Evolutionary conservation across 2,888 invertebrate genomes (phyloP).

Genomic region (Brenthis daphne): DNA sequence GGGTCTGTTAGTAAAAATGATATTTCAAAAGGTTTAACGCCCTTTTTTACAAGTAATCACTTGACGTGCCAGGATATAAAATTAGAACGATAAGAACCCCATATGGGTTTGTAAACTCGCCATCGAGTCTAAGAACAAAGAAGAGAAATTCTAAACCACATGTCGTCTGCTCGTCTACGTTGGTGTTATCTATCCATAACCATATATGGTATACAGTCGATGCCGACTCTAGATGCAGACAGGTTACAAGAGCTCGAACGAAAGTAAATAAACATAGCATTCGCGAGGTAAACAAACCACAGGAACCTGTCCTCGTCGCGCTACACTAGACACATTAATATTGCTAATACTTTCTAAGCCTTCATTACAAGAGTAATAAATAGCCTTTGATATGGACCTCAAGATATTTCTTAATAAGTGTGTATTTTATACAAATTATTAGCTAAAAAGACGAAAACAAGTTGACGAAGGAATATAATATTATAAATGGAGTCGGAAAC

Average conservation of each 20-base stretch:
- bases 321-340: conserved; percentile 46
- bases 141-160: conserved; percentile 17
- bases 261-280: conserved; percentile 77
- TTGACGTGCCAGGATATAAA: no score
- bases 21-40: no score
- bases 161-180: conserved; percentile 28
- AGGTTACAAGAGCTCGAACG: conserved; percentile 56
- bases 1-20: no score
- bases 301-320: conserved; percentile 52
- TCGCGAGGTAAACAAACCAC: conserved; percentile 74
- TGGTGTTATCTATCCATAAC: conserved; percentile 13
- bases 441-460: no score
- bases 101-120: background rate
- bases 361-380: conserved; percentile 10
- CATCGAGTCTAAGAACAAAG: conserved; percentile 2
- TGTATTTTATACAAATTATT: no score
- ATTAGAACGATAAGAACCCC: background rate
- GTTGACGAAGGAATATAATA: no score
- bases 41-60: no score
- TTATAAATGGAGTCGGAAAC: no score
- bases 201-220: conserved; percentile 19
- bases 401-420: no score
- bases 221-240: conserved; percentile 42
- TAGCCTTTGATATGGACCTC: background rate
- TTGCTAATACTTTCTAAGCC: conserved; percentile 61